These are phyloP conservation scores for Nanorana parkeri DNA, from an alignment of 2,113 vertebrate species.

Conservation along the genomic window DNA sequence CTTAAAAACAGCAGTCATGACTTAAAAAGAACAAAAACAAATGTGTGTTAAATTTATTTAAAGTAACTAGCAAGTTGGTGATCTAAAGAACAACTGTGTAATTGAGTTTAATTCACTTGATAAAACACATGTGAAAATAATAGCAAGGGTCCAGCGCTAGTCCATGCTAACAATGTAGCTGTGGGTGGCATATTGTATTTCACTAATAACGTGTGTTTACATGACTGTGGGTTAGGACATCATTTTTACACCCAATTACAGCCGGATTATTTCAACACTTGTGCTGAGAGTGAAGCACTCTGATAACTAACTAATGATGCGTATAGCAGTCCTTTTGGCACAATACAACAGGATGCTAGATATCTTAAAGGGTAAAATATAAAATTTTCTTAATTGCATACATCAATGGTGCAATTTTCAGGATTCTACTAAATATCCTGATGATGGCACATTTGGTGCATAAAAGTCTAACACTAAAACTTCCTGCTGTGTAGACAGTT, in stretches of 20 bases:
- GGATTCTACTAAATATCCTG: not conserved
- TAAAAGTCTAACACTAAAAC: not conserved
- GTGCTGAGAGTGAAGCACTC: slow-evolving; percentile 3
- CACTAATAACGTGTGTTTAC: slow-evolving; percentile 38
- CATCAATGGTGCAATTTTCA: slow-evolving; percentile 10
- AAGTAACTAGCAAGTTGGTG: slow-evolving; percentile 11
- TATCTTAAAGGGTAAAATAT: slow-evolving; percentile 7
- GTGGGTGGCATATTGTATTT: slow-evolving; percentile 43
- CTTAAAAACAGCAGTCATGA: not conserved
- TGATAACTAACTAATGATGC: slow-evolving; percentile 23
- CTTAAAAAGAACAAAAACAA: not conserved
- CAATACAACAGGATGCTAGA: slow-evolving; percentile 7
- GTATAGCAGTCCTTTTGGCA: not conserved
- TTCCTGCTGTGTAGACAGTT: not conserved
- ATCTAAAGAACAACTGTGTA: slow-evolving; percentile 2
- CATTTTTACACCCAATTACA: slow-evolving; percentile 40
- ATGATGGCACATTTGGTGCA: not conserved
- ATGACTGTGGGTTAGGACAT: slow-evolving; percentile 31
- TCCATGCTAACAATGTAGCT: slow-evolving; percentile 1
- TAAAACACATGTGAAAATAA: slow-evolving; percentile 8
- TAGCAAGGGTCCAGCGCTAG: not conserved
- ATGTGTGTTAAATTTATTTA: slow-evolving; percentile 32
- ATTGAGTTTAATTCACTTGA: slow-evolving; percentile 20
- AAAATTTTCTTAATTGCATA: slow-evolving; percentile 4
- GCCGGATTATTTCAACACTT: slow-evolving; percentile 30